Conservation (phyloP, 2,888 invertebrate species). For the Hecatera dysodea region DNA sequence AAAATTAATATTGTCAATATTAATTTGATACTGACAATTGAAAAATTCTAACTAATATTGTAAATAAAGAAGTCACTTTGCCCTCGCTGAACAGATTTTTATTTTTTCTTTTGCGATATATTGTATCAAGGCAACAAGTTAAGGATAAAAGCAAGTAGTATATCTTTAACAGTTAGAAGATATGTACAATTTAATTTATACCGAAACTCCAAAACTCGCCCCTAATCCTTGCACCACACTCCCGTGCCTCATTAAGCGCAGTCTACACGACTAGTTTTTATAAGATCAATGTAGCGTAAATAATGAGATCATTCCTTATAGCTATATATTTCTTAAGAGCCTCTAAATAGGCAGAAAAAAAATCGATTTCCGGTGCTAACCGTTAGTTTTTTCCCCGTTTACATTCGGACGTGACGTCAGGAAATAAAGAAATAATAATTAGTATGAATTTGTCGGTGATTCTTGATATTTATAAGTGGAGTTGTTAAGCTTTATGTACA, state of each 20-base stretch:
- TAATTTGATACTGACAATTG: too few relatives aligned
- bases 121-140: too few relatives aligned
- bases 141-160: too few relatives aligned
- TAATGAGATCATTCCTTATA: conserved; percentile 77
- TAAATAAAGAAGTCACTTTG: too few relatives aligned
- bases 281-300: conserved; percentile 79
- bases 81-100: too few relatives aligned
- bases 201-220: background rate
- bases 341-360: conserved; percentile 64
- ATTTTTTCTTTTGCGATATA: too few relatives aligned
- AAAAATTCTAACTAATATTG: too few relatives aligned
- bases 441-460: conserved; percentile 56
- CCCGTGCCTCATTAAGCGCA: conserved; percentile 67
- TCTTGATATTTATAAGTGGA: conserved; percentile 34
- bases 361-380: conserved; percentile 79
- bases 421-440: conserved; percentile 73
- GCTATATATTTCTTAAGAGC: conserved; percentile 74
- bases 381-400: conserved; percentile 74
- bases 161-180: background rate
- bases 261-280: conserved; percentile 71
- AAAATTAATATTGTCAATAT: too few relatives aligned
- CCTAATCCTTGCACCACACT: conserved; percentile 65
- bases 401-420: conserved; percentile 69
- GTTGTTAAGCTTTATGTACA: conserved; percentile 35
- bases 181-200: background rate